Evolutionary conservation across 2,113 vertebrate species (phyloP).

Genomic region (Phylloscopus whistleri): DNA sequence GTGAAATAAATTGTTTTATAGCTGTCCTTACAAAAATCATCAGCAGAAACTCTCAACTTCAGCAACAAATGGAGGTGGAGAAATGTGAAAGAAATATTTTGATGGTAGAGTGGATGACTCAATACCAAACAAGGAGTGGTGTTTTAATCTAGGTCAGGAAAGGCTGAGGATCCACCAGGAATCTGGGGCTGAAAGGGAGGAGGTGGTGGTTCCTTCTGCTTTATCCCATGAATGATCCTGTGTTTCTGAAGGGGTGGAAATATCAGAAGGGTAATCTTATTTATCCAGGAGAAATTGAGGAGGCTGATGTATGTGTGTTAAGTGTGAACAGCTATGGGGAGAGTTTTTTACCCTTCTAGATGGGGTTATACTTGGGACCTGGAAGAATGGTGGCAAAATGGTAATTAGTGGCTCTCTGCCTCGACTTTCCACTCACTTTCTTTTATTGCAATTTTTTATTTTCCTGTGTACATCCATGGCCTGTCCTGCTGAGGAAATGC

Average conservation of each 20-base stretch:
- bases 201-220: background rate
- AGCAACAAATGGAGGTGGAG: background rate
- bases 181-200: background rate
- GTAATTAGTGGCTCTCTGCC: background rate
- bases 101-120: background rate
- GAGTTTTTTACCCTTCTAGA: background rate
- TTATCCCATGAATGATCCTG: background rate
- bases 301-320: rapidly evolving
- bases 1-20: background rate
- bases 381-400: background rate
- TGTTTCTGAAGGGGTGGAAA: background rate
- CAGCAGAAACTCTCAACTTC: background rate
- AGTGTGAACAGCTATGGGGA: background rate
- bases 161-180: background rate
- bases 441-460: background rate
- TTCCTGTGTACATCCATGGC: background rate
- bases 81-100: background rate
- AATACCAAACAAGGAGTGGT: background rate
- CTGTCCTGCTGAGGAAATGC: background rate
- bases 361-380: background rate
- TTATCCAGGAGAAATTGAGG: background rate
- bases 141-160: background rate
- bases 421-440: background rate
- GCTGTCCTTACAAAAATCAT: background rate
- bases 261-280: background rate